Conservation (phyloP, 1,140 invertebrate genomes). For the Panagrolaimus sp. region DNA sequence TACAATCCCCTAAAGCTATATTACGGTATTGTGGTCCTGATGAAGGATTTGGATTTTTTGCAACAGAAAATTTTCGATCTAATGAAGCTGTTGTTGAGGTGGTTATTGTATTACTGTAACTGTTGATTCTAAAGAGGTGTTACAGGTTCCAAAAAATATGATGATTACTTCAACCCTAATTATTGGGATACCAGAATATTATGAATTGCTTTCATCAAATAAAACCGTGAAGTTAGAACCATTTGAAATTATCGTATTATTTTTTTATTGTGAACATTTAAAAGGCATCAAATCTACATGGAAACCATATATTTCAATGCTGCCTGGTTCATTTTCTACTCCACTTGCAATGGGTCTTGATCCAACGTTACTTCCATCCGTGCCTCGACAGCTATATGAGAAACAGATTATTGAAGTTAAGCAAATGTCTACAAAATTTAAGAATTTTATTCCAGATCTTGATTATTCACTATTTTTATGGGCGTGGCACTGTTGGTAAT, state of each 20-base stretch:
- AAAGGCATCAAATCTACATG: slow-evolving; percentile 20
- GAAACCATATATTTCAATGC: slow-evolving; percentile 32
- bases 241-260: not conserved
- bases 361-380: not conserved
- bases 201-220: not conserved
- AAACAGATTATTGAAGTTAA: not conserved
- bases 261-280: slow-evolving; percentile 11
- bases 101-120: too few relatives aligned
- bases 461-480: slow-evolving; percentile 39
- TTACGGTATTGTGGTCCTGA: slow-evolving; percentile 7
- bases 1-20: not conserved
- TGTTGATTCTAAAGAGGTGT: too few relatives aligned
- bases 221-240: not conserved
- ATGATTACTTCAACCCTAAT: slow-evolving; percentile 25
- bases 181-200: slow-evolving; percentile 8
- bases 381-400: not conserved
- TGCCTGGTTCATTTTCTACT: slow-evolving; percentile 16
- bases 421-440: not conserved
- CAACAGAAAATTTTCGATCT: slow-evolving; percentile 11
- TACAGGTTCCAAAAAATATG: slow-evolving; percentile 16
- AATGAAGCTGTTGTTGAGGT: slow-evolving; percentile 16
- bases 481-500: slow-evolving; percentile 71
- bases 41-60: slow-evolving; percentile 27
- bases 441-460: not conserved
- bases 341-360: not conserved